Evolutionary conservation across 1,140 invertebrate species (phyloP), one percentile per base, ranked within the genome.

Genomic region (Sesamia nonagrioides): DNA sequence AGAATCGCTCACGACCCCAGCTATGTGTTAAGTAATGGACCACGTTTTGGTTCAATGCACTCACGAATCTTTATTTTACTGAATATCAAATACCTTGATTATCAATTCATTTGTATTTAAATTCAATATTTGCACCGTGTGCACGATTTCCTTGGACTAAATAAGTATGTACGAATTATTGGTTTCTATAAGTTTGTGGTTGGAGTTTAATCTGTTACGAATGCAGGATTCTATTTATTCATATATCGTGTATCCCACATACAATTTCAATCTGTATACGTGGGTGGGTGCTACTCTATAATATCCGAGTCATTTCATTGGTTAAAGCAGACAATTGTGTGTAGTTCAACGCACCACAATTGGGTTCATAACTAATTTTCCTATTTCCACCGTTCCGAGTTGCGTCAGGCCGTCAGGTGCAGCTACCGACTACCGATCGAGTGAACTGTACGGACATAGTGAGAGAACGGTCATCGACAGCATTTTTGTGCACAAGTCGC

Each of bases 11-110:
- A 91, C 91, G 89, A 90, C 83, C 84, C 78, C 71, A 78, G 77
- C 86, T 86, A 85, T 88, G 88, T 91, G 88, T 87, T 92, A 92
- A 92, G 90, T 92, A 92, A 92, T 90, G 84, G 87, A 82, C 88
- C 91, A 93, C 93, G 93, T 91, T 93, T 90, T 92, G 90, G 93
- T 94, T 94, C 92, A 93, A 91, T 92, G 93, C 91, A 94, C 93
- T 92, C 91, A 89, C 88, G 88, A 88, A 90, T 90, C 83, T 84
- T 88, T 86, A 91, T 89, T 90, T 90, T 90, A 86, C 88, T 88
- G 88, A 87, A 92, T 88, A 84, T 82, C 86, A 88, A 91, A 88
- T 84, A 81, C 81, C 83, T 82, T 90, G 84, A 89, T 87, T 86
- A 86, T 82, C 85, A 88, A 87, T 91, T 88, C 85, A 87, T 89